Conservation (phyloP, 1,140 invertebrate species). For the Lethrus apterus region DNA sequence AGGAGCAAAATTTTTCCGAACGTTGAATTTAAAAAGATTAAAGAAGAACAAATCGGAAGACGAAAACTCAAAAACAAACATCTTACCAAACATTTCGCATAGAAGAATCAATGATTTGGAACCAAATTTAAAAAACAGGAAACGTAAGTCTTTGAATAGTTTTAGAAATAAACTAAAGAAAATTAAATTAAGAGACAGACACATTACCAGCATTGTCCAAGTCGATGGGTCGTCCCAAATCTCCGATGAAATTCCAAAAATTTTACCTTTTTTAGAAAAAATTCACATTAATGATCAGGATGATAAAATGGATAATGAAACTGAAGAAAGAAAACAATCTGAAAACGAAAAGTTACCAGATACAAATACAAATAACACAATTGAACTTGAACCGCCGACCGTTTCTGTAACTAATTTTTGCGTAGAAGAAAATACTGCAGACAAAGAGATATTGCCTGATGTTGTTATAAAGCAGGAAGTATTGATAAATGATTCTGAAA, state of each 20-base stretch:
- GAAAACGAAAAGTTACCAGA: constrained; percentile 22
- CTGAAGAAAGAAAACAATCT: constrained; percentile 24
- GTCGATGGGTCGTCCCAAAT: constrained; percentile 9
- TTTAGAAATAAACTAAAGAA: constrained; percentile 9
- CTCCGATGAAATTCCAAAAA: constrained; percentile 11
- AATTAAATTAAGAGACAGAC: constrained; percentile 9
- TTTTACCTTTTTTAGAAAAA: constrained; percentile 12
- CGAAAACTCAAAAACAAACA: constrained; percentile 8
- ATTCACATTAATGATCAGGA: no score
- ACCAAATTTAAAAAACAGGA: neutral
- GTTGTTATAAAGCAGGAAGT: no score
- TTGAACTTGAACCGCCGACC: no score
- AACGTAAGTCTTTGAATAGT: constrained; percentile 2
- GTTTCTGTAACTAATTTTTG: no score
- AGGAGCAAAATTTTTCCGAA: constrained; percentile 17
- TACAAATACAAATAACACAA: no score
- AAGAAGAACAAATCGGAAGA: constrained; percentile 12
- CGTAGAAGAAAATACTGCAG: no score
- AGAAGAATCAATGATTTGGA: neutral
- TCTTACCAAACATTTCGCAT: no score
- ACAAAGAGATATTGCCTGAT: no score
- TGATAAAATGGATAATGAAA: no score
- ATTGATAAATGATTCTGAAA: no score
- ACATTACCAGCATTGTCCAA: constrained; percentile 1
- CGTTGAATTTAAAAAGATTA: constrained; percentile 14